phyloP scores from a whole-genome alignment of 2,113 vertebrate genomes.

The Catagonus wagneri region DNA sequence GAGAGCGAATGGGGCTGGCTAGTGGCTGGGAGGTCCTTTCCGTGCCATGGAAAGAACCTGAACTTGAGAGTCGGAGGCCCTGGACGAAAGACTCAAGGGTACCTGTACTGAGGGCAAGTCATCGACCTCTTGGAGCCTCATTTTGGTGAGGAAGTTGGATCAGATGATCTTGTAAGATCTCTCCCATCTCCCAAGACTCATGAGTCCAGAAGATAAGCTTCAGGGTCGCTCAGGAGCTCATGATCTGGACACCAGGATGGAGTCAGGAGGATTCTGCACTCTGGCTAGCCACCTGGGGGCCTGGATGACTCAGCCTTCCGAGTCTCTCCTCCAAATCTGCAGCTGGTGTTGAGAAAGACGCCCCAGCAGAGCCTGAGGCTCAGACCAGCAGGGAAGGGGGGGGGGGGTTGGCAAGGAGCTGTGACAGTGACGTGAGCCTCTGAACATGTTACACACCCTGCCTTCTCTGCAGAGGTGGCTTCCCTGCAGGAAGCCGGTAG shows the following conservation, averaged over 20 bases:
- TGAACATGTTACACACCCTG: neutral
- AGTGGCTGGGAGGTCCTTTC: neutral
- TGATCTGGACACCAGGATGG: neutral
- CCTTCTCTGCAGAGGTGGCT: neutral
- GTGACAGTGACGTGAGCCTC: neutral
- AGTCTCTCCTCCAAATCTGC: neutral
- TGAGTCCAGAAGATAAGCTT: neutral
- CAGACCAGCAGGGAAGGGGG: neutral
- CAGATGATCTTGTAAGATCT: neutral
- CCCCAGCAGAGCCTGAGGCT: neutral
- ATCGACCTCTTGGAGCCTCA: neutral
- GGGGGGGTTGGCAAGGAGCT: neutral
- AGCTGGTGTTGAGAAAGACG: neutral
- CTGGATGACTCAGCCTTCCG: neutral
- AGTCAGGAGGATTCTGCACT: neutral
- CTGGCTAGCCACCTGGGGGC: neutral
- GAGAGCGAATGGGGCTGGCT: neutral
- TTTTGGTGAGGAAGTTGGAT: neutral
- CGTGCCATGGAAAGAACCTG: neutral
- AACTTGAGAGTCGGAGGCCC: neutral
- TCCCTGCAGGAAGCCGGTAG: accelerated
- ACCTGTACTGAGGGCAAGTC: neutral
- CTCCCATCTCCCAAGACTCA: slow-evolving; percentile 46
- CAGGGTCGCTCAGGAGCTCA: neutral
- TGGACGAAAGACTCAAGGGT: neutral